Evolutionary conservation across 2,888 invertebrate species (phyloP).

Genomic region (Ceriagrion tenellum): DNA sequence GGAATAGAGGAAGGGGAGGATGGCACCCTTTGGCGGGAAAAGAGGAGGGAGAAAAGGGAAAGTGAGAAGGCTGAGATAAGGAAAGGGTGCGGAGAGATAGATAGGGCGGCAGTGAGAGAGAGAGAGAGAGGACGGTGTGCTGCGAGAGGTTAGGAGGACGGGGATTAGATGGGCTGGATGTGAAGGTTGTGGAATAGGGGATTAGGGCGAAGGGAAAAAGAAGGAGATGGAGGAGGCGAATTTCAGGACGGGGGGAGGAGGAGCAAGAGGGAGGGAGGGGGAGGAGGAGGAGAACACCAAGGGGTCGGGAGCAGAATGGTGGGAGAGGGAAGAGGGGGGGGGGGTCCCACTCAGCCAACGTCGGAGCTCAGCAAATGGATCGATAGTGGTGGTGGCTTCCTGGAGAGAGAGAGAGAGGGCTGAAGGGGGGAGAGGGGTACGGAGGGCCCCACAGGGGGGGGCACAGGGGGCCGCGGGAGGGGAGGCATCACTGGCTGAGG

Average conservation of each 20-base stretch:
- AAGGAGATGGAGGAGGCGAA: not conserved
- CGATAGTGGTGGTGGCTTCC: slow-evolving; percentile 66
- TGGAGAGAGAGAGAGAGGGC: slow-evolving; percentile 40
- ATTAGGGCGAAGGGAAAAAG: not conserved
- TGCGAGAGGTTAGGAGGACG: slow-evolving; percentile 3
- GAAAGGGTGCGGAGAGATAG: not conserved
- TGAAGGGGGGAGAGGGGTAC: not conserved
- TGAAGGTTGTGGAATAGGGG: not conserved
- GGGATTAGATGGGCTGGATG: not conserved
- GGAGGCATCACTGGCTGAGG: not conserved
- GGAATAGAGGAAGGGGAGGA: not conserved
- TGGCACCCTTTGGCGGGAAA: not conserved
- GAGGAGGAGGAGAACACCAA: not conserved
- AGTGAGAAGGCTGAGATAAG: not conserved
- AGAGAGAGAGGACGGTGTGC: not conserved
- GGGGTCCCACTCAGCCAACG: slow-evolving; percentile 61
- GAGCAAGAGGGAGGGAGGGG: not conserved
- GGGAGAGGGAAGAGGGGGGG: not conserved
- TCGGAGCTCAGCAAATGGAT: slow-evolving; percentile 63
- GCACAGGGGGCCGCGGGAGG: not conserved
- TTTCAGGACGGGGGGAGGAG: not conserved
- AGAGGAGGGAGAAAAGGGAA: not conserved
- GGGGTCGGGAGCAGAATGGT: not conserved
- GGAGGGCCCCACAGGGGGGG: not conserved
- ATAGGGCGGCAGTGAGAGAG: not conserved